Percentiles rank a stretch among this genome's conserved stretches.
Conservation (phyloP, 2,888 invertebrate genomes). For the Andricus curvator region DNA sequence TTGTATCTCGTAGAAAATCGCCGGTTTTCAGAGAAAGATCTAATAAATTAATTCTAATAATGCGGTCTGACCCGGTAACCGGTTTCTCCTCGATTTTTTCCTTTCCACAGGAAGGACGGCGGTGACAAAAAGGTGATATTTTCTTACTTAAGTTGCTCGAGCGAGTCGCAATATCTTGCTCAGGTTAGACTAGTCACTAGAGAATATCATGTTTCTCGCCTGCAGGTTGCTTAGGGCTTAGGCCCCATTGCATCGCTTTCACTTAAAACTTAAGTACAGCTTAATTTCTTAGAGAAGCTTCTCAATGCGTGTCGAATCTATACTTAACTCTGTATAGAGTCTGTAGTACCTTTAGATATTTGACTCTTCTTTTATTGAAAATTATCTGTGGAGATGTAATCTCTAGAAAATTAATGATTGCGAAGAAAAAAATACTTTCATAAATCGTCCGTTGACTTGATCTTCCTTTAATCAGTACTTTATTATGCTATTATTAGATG, state of each 20-base stretch:
- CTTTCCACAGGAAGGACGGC: neutral
- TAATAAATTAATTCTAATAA: conserved; percentile 39
- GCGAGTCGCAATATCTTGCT: conserved; percentile 7
- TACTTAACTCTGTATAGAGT: no score
- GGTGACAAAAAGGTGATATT: conserved; percentile 8
- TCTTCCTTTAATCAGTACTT: neutral
- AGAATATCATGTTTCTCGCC: conserved; percentile 28
- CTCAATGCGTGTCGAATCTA: neutral
- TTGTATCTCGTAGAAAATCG: neutral
- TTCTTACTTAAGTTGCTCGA: neutral
- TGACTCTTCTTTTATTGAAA: neutral
- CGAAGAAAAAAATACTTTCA: neutral
- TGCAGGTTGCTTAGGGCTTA: conserved; percentile 9
- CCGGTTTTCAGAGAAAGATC: conserved; percentile 11
- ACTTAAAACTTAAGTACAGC: conserved; percentile 4
- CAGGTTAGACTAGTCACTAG: neutral
- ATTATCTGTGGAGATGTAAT: neutral
- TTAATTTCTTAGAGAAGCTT: conserved; percentile 17
- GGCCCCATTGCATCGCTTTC: conserved; percentile 24
- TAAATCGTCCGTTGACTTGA: neutral
- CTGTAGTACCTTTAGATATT: neutral
- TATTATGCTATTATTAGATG: neutral
- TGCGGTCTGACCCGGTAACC: conserved; percentile 3
- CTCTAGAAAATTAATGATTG: neutral
- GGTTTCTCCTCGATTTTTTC: conserved; percentile 2